Base-by-base conservation (phyloP, 37 sponge, comb jelly and placozoan genomes). In the Oopsacas minuta region DNA sequence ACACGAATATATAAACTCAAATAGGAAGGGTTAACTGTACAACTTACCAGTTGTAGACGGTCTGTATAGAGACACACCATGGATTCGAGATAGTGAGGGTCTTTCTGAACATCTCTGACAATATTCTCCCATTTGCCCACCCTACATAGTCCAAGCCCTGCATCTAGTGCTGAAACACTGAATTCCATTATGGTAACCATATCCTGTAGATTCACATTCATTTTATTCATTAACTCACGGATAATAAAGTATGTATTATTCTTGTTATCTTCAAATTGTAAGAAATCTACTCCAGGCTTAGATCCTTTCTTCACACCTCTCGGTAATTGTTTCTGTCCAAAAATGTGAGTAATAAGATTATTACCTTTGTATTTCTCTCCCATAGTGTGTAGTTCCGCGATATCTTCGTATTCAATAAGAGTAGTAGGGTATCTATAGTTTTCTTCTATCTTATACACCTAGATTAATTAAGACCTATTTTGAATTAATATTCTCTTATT, bases 71-170 rank as follows among this genome's bases (percentile, higher is more conserved):
- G 75, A 61, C 75, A 61, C 17, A 61, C 75, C 75, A 61, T 61
- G 75, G 75, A 61, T 61, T 61, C 75, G 5, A 61, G 75, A 34
- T 61, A 61, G 75, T 34, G 75, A 5, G 75, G 75, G 22, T 61
- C 28, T 34, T 61, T 61, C 28, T 61, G 75, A 61, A 61, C 28
- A 3, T 61, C 30, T 10, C 28, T 3, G 5, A 61, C 75, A 25
- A 61, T 61, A n/a, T n/a, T 61, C 75, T 61, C 75, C 75, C 75
- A 61, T 34, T 61, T 34, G 28, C 30, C 30, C 30, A 61, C 30
- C 75, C 75, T 32, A 34, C 20, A 61, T n/a, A 61, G 30, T n/a
- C 75, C 75, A 5, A 32, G 75, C 28, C 5, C 28, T 61, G 20
- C 75, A 34, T 61, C 75, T 34, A 61, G 75, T 34, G 22, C 1